Evolutionary conservation across 2,888 invertebrate genomes (phyloP).

Genomic region (Rhorus exstirpatorius): DNA sequence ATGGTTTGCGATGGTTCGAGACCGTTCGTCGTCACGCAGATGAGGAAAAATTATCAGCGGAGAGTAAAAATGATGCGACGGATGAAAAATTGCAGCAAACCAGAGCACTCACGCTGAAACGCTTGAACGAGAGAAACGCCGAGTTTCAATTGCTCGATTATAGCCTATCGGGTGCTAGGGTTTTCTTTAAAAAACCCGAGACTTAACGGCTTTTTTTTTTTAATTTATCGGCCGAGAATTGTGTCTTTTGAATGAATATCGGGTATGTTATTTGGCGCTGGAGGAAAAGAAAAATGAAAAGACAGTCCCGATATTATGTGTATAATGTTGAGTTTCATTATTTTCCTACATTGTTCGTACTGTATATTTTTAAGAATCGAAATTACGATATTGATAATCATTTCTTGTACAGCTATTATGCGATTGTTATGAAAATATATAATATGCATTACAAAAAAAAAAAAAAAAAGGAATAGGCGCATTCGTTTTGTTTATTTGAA

Average conservation of each 20-base stretch:
- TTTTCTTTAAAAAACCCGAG: constrained; percentile 93
- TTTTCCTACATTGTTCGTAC: constrained; percentile 21
- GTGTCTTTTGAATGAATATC: neutral
- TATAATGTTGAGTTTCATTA: constrained; percentile 28
- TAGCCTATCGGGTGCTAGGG: constrained; percentile 96
- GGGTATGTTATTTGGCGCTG: neutral
- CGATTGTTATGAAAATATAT: constrained; percentile 48
- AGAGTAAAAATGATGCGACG: constrained; percentile 87
- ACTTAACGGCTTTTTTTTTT: constrained; percentile 42
- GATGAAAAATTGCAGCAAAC: constrained; percentile 97
- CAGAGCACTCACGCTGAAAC: constrained; percentile 94
- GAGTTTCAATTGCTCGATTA: constrained; percentile 97
- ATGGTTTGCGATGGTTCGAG: constrained; percentile 98
- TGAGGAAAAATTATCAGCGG: constrained; percentile 89
- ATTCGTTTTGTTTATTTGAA: neutral
- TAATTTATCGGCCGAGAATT: neutral
- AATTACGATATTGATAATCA: constrained; percentile 11
- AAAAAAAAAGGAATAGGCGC: constrained; percentile 8
- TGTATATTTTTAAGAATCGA: constrained; percentile 37
- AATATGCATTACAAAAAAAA: constrained; percentile 49
- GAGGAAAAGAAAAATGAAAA: neutral
- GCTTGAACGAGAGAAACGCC: constrained; percentile 87
- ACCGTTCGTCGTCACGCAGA: constrained; percentile 92
- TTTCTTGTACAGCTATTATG: constrained; percentile 56
- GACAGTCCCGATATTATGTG: neutral